Evolutionary conservation across 2,888 invertebrate species (phyloP).

Genomic region (Xanthia icteritia): DNA sequence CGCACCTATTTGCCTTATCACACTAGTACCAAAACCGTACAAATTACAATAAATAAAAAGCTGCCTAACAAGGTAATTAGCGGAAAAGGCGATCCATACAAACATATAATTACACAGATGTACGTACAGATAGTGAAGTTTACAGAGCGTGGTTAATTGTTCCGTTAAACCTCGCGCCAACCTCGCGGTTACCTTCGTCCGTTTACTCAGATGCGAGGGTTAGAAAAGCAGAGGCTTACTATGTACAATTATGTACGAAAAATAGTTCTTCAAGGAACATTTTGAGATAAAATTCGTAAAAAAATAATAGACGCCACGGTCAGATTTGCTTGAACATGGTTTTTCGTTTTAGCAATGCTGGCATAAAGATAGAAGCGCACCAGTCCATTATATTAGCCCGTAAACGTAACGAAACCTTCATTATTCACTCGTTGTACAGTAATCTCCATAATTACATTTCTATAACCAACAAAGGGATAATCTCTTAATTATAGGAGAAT

Average conservation of each 20-base stretch:
- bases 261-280: background rate
- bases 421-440: background rate
- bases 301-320: background rate
- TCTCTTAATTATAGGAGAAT: slow-evolving; percentile 26
- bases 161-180: slow-evolving; percentile 46
- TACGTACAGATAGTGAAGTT: slow-evolving; percentile 53
- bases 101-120: slow-evolving; percentile 59
- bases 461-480: slow-evolving; percentile 9
- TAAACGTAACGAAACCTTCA: background rate
- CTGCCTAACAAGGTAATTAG: slow-evolving; percentile 54
- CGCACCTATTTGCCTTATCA: slow-evolving; percentile 30
- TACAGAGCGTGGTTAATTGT: slow-evolving; percentile 63
- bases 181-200: slow-evolving; percentile 55
- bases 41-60: slow-evolving; percentile 41
- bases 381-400: background rate
- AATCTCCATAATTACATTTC: slow-evolving; percentile 9
- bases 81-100: slow-evolving; percentile 42
- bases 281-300: slow-evolving; percentile 9
- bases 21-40: background rate
- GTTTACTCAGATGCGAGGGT: slow-evolving; percentile 32
- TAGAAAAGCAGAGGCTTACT: slow-evolving; percentile 15
- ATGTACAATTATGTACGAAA: background rate
- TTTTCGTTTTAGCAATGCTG: background rate
- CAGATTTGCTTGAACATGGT: background rate
- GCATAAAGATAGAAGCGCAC: background rate